Evolutionary conservation across 2,888 invertebrate genomes (phyloP), one percentile per base, ranked within the genome.

Genomic region (Athetis lepigone): DNA sequence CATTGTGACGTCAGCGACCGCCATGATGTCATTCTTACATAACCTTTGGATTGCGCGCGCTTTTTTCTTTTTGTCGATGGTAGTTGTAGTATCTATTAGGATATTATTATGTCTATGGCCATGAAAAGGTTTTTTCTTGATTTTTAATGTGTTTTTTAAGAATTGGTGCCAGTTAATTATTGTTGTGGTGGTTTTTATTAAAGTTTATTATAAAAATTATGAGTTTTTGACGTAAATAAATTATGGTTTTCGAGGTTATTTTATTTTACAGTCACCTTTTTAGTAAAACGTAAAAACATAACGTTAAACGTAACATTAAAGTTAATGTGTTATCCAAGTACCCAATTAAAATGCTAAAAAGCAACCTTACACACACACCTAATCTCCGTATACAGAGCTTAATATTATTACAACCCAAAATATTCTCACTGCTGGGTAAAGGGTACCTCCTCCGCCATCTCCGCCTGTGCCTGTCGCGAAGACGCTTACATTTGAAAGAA

Each of bases 1-100:
- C 75, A 70, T 81, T 19, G 66, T 79, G 74, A 79, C 73, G 82
- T 79, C 75, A 82, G 36, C 63, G 55, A 0, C 55, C 54, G 58
- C 68, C 59, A 75, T 68, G 76, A 60, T 79, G 68, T 79, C 67
- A 78, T 63, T 50, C 57, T 81, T 68, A 68, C 69, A 64, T 80
- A 80, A 80, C 64, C 68, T 56, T 60, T 67, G 40, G 46, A 40
- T 40, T 39, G 36, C 62, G 47, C 51, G 50, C 46, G 43, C 52
- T 65, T 62, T 64, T 56, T 70, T 45, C 23, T 39, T 40, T 51
- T 56, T 64, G 54, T 59, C 61, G 29, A 50, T 59, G 33, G 13
- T 43, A 21, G 19, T 9, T 9, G 7, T 37, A 16, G 36, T 54
- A 25, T 39, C n/a, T 1, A 4, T 29, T 46, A 42, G 9, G n/a